Conservation (phyloP, 2,113 vertebrate species). For the Saimiri boliviensis region DNA sequence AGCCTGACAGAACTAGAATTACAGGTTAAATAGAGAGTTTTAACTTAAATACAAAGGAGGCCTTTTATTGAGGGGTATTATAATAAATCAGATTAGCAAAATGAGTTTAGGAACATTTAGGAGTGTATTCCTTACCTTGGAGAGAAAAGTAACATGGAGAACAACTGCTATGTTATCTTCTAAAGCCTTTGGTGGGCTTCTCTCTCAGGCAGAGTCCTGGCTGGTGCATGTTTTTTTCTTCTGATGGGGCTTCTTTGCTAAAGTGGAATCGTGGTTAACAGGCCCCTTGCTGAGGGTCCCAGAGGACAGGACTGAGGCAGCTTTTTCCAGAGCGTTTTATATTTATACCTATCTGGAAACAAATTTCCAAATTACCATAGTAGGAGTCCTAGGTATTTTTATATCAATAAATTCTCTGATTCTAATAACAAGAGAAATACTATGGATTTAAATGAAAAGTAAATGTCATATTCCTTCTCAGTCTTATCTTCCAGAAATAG, state of each 20-base stretch:
- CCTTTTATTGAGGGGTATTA: background rate
- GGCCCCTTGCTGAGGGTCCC: background rate
- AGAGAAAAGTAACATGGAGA: background rate
- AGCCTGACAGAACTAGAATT: background rate
- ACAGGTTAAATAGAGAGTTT: background rate
- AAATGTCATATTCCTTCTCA: background rate
- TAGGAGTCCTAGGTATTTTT: background rate
- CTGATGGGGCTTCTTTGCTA: background rate
- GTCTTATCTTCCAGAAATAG: background rate
- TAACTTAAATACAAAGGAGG: background rate
- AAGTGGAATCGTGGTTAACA: background rate
- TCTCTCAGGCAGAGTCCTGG: background rate
- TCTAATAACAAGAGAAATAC: background rate
- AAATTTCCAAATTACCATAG: background rate
- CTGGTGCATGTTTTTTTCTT: background rate
- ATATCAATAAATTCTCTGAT: background rate
- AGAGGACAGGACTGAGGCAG: background rate
- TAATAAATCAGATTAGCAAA: background rate
- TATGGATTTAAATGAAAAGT: slow-evolving; percentile 21
- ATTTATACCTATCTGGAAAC: background rate
- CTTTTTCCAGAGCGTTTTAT: background rate
- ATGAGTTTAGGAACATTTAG: background rate
- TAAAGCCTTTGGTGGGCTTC: background rate
- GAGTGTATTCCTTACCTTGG: background rate
- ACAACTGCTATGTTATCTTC: background rate